Percentiles rank a stretch among this genome's conserved stretches.
Evolutionary conservation across 2,113 vertebrate species (phyloP).

Genomic region (Tenebrosternarchus preto): DNA sequence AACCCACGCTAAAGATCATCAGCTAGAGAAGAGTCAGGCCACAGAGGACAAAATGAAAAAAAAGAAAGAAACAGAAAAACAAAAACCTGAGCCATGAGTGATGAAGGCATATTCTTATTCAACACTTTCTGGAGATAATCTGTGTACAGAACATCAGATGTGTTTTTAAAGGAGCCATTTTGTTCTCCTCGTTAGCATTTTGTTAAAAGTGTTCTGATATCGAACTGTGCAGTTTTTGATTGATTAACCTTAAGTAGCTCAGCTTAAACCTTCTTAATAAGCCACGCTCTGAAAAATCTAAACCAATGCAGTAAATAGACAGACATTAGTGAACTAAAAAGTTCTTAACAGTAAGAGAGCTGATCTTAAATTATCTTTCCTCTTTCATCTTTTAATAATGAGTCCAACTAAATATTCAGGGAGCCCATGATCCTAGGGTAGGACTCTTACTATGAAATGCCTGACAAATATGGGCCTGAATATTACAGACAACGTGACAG

Average conservation of each 20-base stretch:
- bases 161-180: too few relatives aligned
- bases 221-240: too few relatives aligned
- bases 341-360: background rate
- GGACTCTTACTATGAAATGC: background rate
- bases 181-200: too few relatives aligned
- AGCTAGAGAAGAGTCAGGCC: constrained; percentile 64
- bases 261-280: too few relatives aligned
- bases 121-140: too few relatives aligned
- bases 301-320: background rate
- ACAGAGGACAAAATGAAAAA: constrained; percentile 51
- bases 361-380: background rate
- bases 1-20: constrained; percentile 82
- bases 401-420: background rate
- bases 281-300: too few relatives aligned
- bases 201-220: too few relatives aligned
- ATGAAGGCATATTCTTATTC: background rate
- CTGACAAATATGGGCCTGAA: background rate
- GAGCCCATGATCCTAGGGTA: too few relatives aligned
- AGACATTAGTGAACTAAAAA: background rate
- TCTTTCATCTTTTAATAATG: background rate
- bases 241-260: too few relatives aligned
- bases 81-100: constrained; percentile 55
- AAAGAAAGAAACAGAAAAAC: constrained; percentile 33
- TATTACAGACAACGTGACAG: background rate
- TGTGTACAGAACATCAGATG: too few relatives aligned